These are phyloP conservation scores for Eucera pruinosa DNA, from an alignment of 2,888 invertebrate species.

Conservation along the genomic window DNA sequence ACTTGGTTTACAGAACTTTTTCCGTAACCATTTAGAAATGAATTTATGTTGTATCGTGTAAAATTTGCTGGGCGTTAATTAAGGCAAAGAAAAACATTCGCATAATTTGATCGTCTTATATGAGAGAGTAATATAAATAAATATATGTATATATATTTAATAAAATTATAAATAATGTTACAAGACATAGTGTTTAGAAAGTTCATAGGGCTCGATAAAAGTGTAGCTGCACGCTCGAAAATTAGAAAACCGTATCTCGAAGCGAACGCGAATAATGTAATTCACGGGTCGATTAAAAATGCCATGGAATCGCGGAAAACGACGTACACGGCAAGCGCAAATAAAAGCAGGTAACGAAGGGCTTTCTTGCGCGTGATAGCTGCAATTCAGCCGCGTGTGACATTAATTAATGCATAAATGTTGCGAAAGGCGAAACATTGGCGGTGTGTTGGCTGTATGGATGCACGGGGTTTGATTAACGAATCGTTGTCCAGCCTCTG, in stretches of 20 bases:
- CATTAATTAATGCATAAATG: conserved; percentile 45
- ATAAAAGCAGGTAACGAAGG: conserved; percentile 25
- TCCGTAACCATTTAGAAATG: too few species aligned
- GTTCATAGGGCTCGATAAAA: not conserved
- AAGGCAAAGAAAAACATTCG: too few species aligned
- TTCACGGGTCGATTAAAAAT: conserved; percentile 19
- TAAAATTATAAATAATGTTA: too few species aligned
- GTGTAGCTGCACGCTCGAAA: not conserved
- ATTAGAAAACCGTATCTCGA: not conserved
- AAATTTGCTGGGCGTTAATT: too few species aligned
- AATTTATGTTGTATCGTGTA: too few species aligned
- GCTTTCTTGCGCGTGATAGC: not conserved
- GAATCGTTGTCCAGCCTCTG: not conserved
- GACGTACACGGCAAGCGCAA: not conserved
- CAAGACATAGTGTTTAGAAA: too few species aligned
- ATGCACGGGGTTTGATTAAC: conserved; percentile 24
- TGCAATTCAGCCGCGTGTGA: not conserved
- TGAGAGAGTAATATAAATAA: too few species aligned
- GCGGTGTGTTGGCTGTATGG: not conserved
- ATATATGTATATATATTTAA: too few species aligned
- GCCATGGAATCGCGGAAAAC: conserved; percentile 6
- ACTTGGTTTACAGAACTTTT: too few species aligned
- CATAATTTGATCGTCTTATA: too few species aligned
- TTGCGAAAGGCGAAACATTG: conserved; percentile 1
- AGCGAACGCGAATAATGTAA: not conserved